Percentiles rank a stretch among this genome's conserved stretches.
Conservation (phyloP, 2,888 invertebrate genomes). For the Calephelis perditalis region DNA sequence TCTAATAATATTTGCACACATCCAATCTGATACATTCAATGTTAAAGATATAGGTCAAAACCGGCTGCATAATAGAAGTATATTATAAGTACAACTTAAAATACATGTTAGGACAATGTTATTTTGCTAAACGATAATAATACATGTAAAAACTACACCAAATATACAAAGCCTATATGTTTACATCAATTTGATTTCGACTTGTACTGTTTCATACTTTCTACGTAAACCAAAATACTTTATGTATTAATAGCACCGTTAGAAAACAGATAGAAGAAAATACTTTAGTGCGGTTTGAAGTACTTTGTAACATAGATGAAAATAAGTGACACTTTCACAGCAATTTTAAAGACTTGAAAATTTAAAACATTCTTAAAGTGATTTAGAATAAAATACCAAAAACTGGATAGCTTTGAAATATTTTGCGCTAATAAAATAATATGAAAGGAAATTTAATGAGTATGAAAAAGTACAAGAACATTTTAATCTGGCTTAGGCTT, state of each 20-base stretch:
- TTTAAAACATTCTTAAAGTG: too few relatives aligned
- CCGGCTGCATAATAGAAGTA: not conserved
- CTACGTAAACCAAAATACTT: not conserved
- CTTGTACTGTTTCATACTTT: not conserved
- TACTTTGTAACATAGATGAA: too few relatives aligned
- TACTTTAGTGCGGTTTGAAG: too few relatives aligned
- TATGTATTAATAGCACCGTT: not conserved
- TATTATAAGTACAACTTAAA: slow-evolving; percentile 3
- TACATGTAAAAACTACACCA: slow-evolving; percentile 2
- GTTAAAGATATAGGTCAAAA: slow-evolving; percentile 18
- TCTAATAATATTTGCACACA: slow-evolving; percentile 23
- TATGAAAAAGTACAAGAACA: too few relatives aligned
- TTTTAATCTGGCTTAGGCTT: too few relatives aligned
- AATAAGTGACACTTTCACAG: too few relatives aligned
- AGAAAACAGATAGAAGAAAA: too few relatives aligned
- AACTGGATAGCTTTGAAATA: too few relatives aligned
- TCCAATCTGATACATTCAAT: slow-evolving; percentile 24
- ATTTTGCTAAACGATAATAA: not conserved
- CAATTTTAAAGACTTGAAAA: too few relatives aligned
- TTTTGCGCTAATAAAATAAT: too few relatives aligned
- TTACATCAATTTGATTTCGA: not conserved
- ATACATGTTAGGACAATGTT: not conserved
- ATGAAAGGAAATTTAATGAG: too few relatives aligned
- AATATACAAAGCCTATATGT: not conserved
- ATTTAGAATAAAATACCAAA: too few relatives aligned